Percentiles rank a stretch among this genome's conserved stretches.
Evolutionary conservation across 92 coral and sea anemone species (phyloP).

Genomic region (Hydrozoanthus gracilis): DNA sequence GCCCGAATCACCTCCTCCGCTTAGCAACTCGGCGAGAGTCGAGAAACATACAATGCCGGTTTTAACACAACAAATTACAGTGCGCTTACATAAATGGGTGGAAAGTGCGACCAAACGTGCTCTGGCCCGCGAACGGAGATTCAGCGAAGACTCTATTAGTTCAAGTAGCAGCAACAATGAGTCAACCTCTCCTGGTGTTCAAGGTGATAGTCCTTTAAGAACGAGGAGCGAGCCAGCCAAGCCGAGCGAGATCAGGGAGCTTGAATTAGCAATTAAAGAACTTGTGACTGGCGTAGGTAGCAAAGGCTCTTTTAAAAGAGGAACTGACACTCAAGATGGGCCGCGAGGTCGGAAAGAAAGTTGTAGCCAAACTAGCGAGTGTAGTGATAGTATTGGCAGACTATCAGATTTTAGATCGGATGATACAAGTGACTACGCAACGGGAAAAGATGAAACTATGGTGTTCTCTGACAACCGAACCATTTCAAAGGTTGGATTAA

Average conservation of each 20-base stretch:
- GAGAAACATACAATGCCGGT: conserved; percentile 13
- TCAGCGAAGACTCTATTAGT: conserved; percentile 37
- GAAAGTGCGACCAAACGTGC: conserved; percentile 25
- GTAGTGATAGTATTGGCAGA: background rate
- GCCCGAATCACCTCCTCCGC: background rate
- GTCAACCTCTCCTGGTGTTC: background rate
- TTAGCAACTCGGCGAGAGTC: background rate
- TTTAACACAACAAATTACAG: conserved; percentile 29
- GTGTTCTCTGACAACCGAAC: conserved; percentile 32
- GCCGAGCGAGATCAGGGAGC: conserved; percentile 30
- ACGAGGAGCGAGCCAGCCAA: conserved; percentile 28
- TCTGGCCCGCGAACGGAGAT: conserved; percentile 17
- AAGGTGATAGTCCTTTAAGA: background rate
- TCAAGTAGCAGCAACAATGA: conserved; percentile 35
- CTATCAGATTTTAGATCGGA: conserved; percentile 26
- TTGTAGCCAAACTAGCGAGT: conserved; percentile 13
- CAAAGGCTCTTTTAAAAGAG: conserved; percentile 6
- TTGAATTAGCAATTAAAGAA: conserved; percentile 36
- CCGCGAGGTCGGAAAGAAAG: conserved; percentile 16
- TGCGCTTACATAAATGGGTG: conserved; percentile 39
- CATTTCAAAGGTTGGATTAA: conserved; percentile 42
- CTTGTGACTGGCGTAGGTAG: conserved; percentile 29
- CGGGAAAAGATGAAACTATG: conserved; percentile 19
- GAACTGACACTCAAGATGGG: background rate
- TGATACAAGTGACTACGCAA: conserved; percentile 17